Conservation (phyloP, 2,888 invertebrate genomes). For the Nineta flava region DNA sequence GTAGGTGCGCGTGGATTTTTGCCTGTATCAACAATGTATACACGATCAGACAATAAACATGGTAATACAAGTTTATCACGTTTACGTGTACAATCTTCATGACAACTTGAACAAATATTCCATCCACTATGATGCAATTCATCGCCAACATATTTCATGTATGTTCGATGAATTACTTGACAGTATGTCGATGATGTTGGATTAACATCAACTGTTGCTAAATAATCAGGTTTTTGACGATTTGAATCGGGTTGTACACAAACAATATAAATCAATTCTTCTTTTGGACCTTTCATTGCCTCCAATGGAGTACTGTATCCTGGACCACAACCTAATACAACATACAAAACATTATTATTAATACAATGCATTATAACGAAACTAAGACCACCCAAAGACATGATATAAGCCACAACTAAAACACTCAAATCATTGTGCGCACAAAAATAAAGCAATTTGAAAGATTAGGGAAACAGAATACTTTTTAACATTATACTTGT, state of each 20-base stretch:
- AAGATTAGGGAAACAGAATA: too few relatives aligned
- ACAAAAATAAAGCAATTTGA: too few relatives aligned
- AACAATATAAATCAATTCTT: constrained; percentile 77
- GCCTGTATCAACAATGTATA: constrained; percentile 71
- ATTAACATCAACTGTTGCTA: constrained; percentile 85
- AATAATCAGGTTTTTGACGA: constrained; percentile 60
- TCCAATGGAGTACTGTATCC: constrained; percentile 66
- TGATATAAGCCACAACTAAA: too few relatives aligned
- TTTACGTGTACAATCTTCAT: constrained; percentile 29
- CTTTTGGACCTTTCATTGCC: constrained; percentile 72
- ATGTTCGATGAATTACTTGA: constrained; percentile 74
- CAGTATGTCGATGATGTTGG: constrained; percentile 70
- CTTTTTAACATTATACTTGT: too few relatives aligned
- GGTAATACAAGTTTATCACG: constrained; percentile 75
- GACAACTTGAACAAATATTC: constrained; percentile 94
- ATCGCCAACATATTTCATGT: constrained; percentile 60
- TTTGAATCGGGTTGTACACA: constrained; percentile 61
- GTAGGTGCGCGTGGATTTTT: constrained; percentile 55
- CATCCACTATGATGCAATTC: constrained; percentile 94
- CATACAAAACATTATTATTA: too few relatives aligned
- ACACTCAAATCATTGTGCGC: too few relatives aligned
- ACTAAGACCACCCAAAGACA: too few relatives aligned
- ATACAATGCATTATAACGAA: too few relatives aligned
- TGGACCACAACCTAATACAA: constrained; percentile 34
- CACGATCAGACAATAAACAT: constrained; percentile 59